Percentiles rank a stretch among this genome's conserved stretches.
Evolutionary conservation across 1,140 invertebrate genomes (phyloP).

Genomic region (Thaumetopoea pityocampa): DNA sequence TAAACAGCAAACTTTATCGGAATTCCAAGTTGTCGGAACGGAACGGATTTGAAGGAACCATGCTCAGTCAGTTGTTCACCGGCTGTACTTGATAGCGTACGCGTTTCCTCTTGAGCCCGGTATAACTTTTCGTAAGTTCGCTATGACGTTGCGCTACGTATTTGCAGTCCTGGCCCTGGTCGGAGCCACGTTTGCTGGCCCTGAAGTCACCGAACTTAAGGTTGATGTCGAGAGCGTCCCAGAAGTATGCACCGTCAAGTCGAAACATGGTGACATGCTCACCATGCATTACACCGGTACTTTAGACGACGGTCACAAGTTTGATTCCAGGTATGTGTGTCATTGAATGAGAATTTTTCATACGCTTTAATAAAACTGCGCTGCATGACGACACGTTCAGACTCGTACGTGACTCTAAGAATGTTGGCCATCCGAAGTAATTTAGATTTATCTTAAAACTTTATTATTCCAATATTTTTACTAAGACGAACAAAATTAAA

Average conservation of each 20-base stretch:
- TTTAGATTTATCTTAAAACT: no score
- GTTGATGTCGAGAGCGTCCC: slow-evolving; percentile 87
- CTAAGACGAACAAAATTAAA: no score
- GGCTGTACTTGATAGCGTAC: slow-evolving; percentile 32
- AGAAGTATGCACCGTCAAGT: slow-evolving; percentile 87
- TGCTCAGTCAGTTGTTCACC: slow-evolving; percentile 39
- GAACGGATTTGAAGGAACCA: no score
- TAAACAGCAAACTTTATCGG: slow-evolving; percentile 54
- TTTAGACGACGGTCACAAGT: slow-evolving; percentile 91
- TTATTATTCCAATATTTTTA: no score
- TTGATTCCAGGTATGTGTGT: slow-evolving; percentile 90
- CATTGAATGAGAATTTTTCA: neutral
- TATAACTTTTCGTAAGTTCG: slow-evolving; percentile 68
- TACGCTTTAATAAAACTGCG: neutral
- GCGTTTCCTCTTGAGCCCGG: slow-evolving; percentile 17
- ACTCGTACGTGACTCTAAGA: no score
- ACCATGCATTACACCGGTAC: slow-evolving; percentile 97
- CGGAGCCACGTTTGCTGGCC: slow-evolving; percentile 57
- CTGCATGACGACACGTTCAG: no score
- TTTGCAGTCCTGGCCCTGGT: slow-evolving; percentile 66
- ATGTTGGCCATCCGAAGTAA: no score
- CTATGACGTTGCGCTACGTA: slow-evolving; percentile 57
- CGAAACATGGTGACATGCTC: slow-evolving; percentile 91
- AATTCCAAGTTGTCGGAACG: slow-evolving; percentile 47
- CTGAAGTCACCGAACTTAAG: slow-evolving; percentile 81